Conservation (phyloP, 2,113 vertebrate genomes). For the Tamias sibiricus region DNA sequence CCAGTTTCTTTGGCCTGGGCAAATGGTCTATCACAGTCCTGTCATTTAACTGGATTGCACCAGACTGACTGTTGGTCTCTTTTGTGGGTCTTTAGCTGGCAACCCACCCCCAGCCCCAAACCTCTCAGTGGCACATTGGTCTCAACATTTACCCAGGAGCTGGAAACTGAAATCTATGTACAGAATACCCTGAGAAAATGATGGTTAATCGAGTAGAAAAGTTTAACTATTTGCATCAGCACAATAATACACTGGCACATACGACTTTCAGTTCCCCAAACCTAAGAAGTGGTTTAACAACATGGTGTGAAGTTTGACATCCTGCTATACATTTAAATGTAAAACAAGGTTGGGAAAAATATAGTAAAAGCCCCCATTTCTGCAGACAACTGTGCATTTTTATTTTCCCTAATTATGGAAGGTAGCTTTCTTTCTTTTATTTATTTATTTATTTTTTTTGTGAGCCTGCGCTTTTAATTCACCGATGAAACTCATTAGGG, state of each 20-base stretch:
- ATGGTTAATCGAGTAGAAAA: slow-evolving; percentile 87
- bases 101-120: not conserved
- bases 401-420: slow-evolving; percentile 82
- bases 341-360: slow-evolving; percentile 81
- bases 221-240: slow-evolving; percentile 88
- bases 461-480: not conserved
- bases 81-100: slow-evolving; percentile 57
- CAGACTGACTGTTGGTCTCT: not conserved
- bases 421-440: not conserved
- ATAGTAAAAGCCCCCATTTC: slow-evolving; percentile 82
- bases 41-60: slow-evolving; percentile 47
- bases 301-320: slow-evolving; percentile 86
- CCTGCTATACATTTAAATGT: slow-evolving; percentile 77
- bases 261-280: slow-evolving; percentile 90
- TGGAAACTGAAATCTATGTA: slow-evolving; percentile 80
- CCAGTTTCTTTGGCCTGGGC: slow-evolving; percentile 73
- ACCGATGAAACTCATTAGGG: not conserved
- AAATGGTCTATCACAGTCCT: not conserved
- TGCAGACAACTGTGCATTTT: slow-evolving; percentile 76
- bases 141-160: slow-evolving; percentile 79
- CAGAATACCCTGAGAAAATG: slow-evolving; percentile 86
- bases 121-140: slow-evolving; percentile 56
- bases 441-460: not conserved
- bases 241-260: slow-evolving; percentile 87
- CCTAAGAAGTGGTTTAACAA: slow-evolving; percentile 82